Conservation (phyloP, 2,113 vertebrate species). For the Phrynosoma platyrhinos region DNA sequence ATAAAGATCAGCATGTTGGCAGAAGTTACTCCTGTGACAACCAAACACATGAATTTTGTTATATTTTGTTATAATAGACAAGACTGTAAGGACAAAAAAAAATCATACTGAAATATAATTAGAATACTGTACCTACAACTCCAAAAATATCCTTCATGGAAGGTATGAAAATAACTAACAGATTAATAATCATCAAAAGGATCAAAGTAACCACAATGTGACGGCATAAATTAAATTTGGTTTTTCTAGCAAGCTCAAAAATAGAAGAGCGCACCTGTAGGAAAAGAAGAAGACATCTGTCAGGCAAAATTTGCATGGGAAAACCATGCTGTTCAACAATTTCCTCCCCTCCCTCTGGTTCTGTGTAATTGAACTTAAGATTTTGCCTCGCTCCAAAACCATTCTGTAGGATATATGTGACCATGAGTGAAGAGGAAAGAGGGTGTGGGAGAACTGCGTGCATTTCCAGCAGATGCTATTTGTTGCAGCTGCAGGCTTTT, state of each 20-base stretch:
- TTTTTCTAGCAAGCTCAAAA: conserved; percentile 81
- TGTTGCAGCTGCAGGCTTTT: conserved; percentile 9
- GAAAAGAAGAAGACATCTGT: conserved; percentile 39
- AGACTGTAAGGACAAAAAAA: conserved; percentile 7
- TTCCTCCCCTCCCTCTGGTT: background rate
- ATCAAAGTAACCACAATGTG: conserved; percentile 76
- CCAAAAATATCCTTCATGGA: conserved; percentile 86
- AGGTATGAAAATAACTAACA: conserved; percentile 84
- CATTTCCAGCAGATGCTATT: conserved; percentile 25
- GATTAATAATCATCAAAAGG: conserved; percentile 77
- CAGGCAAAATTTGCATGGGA: background rate
- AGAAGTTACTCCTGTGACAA: conserved; percentile 81
- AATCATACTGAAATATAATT: conserved; percentile 34
- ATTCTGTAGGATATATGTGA: background rate
- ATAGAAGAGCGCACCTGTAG: conserved; percentile 82
- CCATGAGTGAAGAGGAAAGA: background rate
- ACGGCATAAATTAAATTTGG: conserved; percentile 76
- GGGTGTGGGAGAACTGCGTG: background rate
- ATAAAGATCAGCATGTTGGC: conserved; percentile 88
- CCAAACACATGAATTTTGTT: conserved; percentile 34
- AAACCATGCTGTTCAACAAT: conserved; percentile 1
- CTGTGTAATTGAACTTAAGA: background rate
- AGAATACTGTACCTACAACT: conserved; percentile 79
- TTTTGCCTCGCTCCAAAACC: background rate
- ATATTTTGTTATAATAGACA: conserved; percentile 29